Evolutionary conservation across 2,113 vertebrate species (phyloP).

Genomic region (Hucho hucho): DNA sequence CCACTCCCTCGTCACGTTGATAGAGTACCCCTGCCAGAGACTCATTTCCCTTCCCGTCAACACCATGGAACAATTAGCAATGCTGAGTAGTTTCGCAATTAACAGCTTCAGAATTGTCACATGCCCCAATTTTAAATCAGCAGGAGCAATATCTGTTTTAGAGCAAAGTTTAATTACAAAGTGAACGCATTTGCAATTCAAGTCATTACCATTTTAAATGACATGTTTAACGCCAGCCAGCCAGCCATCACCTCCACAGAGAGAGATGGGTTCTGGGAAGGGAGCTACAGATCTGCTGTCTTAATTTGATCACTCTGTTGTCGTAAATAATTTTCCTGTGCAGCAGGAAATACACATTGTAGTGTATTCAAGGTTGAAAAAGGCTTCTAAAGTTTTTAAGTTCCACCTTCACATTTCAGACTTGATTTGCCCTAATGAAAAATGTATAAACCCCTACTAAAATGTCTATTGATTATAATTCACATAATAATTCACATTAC

Average conservation of each 20-base stretch:
- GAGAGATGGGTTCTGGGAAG: conserved; percentile 9
- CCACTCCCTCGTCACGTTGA: conserved; percentile 53
- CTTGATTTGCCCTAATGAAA: too few species aligned
- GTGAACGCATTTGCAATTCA: conserved; percentile 69
- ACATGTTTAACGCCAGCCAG: conserved; percentile 34
- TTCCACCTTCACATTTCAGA: too few species aligned
- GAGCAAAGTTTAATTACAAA: conserved; percentile 80
- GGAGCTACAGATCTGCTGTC: too few species aligned
- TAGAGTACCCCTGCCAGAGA: conserved; percentile 65
- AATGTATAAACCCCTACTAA: too few species aligned
- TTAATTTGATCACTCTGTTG: too few species aligned
- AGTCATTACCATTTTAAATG: conserved; percentile 71
- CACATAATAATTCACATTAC: too few species aligned
- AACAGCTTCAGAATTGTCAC: conserved; percentile 78
- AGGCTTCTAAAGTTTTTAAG: too few species aligned
- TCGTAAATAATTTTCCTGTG: too few species aligned
- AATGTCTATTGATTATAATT: too few species aligned
- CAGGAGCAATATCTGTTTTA: conserved; percentile 74
- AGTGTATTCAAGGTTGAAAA: too few species aligned
- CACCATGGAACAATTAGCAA: conserved; percentile 76
- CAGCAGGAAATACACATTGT: too few species aligned
- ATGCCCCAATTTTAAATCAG: conserved; percentile 77
- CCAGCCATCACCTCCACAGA: too few species aligned
- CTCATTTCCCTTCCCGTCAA: conserved; percentile 70
- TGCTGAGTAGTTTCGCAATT: conserved; percentile 79